Conservation (phyloP, 2,113 vertebrate genomes). For the Odobenus rosmarus region DNA sequence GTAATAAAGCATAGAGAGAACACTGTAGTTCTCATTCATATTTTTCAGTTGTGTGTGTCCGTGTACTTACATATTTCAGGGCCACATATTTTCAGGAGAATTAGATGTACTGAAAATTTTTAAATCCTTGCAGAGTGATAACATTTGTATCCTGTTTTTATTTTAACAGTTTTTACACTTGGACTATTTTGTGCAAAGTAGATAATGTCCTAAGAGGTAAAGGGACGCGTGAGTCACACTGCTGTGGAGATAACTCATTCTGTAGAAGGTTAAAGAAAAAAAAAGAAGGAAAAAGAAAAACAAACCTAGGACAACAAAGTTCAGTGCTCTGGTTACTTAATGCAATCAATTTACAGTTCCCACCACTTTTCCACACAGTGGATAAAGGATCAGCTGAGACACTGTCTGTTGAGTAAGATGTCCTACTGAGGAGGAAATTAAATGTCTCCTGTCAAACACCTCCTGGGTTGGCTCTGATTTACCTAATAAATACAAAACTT, state of each 20-base stretch:
- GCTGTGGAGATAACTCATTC: slow-evolving; percentile 1
- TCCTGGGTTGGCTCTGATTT: slow-evolving; percentile 72
- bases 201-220: slow-evolving; percentile 26
- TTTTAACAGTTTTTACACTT: not conserved
- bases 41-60: not conserved
- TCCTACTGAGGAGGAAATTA: slow-evolving; percentile 76
- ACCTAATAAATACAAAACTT: slow-evolving; percentile 70
- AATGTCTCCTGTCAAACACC: slow-evolving; percentile 64
- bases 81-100: not conserved
- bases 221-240: not conserved
- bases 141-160: not conserved
- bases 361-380: slow-evolving; percentile 37
- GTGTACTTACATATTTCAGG: not conserved
- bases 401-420: slow-evolving; percentile 31
- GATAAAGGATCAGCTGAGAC: slow-evolving; percentile 33
- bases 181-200: slow-evolving; percentile 27
- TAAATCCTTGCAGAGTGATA: not conserved
- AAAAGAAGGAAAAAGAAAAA: not conserved
- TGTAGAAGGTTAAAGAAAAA: not conserved
- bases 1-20: not conserved
- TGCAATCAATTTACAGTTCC: slow-evolving; percentile 66
- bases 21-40: not conserved
- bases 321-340: slow-evolving; percentile 56
- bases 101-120: not conserved
- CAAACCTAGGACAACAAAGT: slow-evolving; percentile 5